phyloP scores from a whole-genome alignment of 1,140 invertebrate genomes.

The Orussus abietinus region DNA sequence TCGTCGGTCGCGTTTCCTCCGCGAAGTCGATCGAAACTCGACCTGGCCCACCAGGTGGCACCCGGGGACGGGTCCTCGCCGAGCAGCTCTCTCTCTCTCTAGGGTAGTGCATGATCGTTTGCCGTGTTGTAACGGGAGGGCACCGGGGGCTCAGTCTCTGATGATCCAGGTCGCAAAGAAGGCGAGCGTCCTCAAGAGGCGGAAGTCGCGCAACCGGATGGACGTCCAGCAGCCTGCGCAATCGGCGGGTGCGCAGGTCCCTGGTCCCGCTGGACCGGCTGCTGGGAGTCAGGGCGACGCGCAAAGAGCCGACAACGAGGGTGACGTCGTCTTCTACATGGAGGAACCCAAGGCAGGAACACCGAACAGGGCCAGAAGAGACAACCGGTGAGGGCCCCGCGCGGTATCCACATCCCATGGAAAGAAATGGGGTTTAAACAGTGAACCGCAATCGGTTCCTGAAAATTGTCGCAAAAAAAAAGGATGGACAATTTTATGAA shows the following conservation, averaged over 20 bases:
- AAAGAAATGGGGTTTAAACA: too few species aligned
- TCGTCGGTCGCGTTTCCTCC: too few species aligned
- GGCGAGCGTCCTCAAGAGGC: conserved; percentile 66
- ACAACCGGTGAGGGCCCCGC: conserved; percentile 54
- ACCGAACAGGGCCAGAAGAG: conserved; percentile 59
- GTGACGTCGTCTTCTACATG: conserved; percentile 68
- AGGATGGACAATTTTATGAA: too few species aligned
- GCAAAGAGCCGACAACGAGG: conserved; percentile 57
- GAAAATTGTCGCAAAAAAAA: conserved; percentile 18
- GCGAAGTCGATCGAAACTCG: too few species aligned
- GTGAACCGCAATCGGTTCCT: conserved; percentile 6
- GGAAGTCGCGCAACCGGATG: conserved; percentile 68
- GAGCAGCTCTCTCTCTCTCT: background rate
- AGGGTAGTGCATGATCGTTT: conserved; percentile 49
- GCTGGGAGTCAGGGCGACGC: conserved; percentile 26
- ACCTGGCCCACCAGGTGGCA: too few species aligned
- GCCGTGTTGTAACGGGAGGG: conserved; percentile 49
- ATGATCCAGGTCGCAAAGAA: conserved; percentile 72
- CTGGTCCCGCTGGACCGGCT: conserved; percentile 20
- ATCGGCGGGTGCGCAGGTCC: conserved; percentile 25
- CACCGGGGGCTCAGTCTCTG: conserved; percentile 60
- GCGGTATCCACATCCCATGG: too few species aligned
- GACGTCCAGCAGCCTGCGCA: conserved; percentile 47
- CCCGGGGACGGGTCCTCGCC: too few species aligned
- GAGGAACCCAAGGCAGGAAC: conserved; percentile 67